Percentiles rank a stretch among this genome's conserved stretches.
These are phyloP conservation scores for Rhagologus leucostigma DNA, from an alignment of 2,113 vertebrate species.

Conservation along the genomic window DNA sequence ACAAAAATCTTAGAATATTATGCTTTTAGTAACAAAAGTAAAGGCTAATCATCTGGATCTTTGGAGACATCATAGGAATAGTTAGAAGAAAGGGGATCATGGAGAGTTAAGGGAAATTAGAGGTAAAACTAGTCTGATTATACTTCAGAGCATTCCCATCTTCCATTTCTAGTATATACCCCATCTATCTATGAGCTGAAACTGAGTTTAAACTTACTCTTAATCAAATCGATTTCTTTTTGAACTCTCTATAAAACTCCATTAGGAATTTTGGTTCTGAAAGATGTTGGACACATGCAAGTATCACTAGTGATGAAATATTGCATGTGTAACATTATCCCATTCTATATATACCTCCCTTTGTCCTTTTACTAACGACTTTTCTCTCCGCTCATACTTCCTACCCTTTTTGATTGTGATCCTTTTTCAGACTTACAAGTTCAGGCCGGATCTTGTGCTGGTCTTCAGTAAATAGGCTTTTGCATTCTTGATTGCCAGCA, in stretches of 20 bases:
- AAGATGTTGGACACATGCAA: background rate
- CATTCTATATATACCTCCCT: background rate
- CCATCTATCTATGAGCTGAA: background rate
- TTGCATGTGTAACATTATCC: background rate
- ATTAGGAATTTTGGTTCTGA: background rate
- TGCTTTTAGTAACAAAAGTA: background rate
- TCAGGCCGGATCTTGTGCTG: constrained; percentile 76
- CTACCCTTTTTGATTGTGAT: background rate
- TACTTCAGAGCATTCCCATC: background rate
- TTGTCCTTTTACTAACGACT: background rate
- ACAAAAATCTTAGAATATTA: background rate
- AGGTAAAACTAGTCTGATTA: background rate
- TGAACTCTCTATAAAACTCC: background rate
- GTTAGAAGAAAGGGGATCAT: background rate
- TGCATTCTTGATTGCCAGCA: constrained; percentile 67
- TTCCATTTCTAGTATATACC: background rate
- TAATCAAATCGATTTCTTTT: background rate
- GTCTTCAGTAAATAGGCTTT: constrained; percentile 79
- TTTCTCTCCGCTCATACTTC: background rate
- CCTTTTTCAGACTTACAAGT: constrained; percentile 78
- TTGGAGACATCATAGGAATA: background rate
- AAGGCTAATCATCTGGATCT: background rate
- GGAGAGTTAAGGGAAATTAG: background rate
- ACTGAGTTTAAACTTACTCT: background rate
- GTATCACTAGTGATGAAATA: background rate